Conservation (phyloP, 1,140 invertebrate genomes). For the Aradophagus sp. region DNA sequence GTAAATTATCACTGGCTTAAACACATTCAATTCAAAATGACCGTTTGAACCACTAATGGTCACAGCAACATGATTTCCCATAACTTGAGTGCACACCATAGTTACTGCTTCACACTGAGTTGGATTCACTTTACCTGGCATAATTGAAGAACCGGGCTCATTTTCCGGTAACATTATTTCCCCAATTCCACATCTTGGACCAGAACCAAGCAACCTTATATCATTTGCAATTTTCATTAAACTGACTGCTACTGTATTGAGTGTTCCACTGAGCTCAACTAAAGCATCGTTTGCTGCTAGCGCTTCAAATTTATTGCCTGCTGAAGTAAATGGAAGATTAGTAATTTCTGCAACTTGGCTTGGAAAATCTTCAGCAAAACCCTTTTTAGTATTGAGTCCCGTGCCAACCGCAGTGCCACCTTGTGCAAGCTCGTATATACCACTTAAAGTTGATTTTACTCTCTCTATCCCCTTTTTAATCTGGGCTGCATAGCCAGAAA, state of each 20-base stretch:
- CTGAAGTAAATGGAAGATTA: slow-evolving; percentile 4
- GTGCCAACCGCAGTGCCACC: slow-evolving; percentile 3
- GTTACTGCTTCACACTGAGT: slow-evolving; percentile 4
- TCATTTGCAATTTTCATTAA: slow-evolving; percentile 4
- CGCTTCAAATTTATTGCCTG: slow-evolving; percentile 3
- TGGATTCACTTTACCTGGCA: slow-evolving; percentile 3
- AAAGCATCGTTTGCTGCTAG: slow-evolving; percentile 3
- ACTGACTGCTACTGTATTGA: slow-evolving; percentile 4
- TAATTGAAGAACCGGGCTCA: slow-evolving; percentile 3
- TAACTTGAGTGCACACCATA: slow-evolving; percentile 3
- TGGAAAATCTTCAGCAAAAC: slow-evolving; percentile 3
- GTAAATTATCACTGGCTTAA: slow-evolving; percentile 3
- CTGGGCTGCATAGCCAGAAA: slow-evolving; percentile 2
- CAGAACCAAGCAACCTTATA: slow-evolving; percentile 4
- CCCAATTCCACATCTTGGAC: slow-evolving; percentile 2
- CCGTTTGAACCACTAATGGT: slow-evolving; percentile 4
- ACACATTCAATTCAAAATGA: slow-evolving; percentile 4
- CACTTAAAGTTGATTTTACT: slow-evolving; percentile 4
- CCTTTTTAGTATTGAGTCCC: slow-evolving; percentile 4
- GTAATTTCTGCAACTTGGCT: slow-evolving; percentile 2
- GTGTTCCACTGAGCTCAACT: slow-evolving; percentile 4
- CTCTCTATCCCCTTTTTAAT: slow-evolving; percentile 3
- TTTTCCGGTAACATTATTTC: slow-evolving; percentile 4
- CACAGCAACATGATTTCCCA: slow-evolving; percentile 4
- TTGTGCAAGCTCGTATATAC: slow-evolving; percentile 2